Conservation (phyloP, 2,113 vertebrate species). For the Perca fluviatilis region DNA sequence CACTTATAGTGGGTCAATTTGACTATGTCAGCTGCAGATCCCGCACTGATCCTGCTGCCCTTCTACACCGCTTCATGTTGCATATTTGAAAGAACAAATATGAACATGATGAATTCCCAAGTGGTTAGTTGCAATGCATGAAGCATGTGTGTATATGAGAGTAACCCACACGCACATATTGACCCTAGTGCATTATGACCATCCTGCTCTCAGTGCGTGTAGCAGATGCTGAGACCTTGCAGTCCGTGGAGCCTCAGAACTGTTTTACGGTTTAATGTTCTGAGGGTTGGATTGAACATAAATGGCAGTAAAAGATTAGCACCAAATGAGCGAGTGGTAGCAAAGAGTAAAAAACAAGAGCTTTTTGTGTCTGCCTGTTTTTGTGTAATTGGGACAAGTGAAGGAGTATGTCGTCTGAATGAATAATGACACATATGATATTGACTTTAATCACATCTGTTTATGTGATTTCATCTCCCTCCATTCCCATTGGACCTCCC, state of each 20-base stretch:
- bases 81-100: slow-evolving; percentile 50
- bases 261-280: slow-evolving; percentile 7
- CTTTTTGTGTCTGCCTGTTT: slow-evolving; percentile 48
- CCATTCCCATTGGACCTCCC: slow-evolving; percentile 75
- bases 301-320: slow-evolving; percentile 10
- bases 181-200: slow-evolving; percentile 1
- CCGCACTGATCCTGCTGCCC: slow-evolving; percentile 58
- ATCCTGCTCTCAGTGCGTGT: neutral
- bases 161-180: slow-evolving; percentile 22
- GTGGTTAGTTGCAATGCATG: slow-evolving; percentile 13
- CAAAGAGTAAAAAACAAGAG: slow-evolving; percentile 18
- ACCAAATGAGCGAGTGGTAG: slow-evolving; percentile 32
- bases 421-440: slow-evolving; percentile 82
- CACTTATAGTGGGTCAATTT: slow-evolving; percentile 77
- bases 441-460: slow-evolving; percentile 85
- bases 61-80: slow-evolving; percentile 52
- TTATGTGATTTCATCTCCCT: slow-evolving; percentile 81
- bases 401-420: slow-evolving; percentile 66
- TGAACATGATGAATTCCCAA: slow-evolving; percentile 46
- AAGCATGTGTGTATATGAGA: slow-evolving; percentile 1
- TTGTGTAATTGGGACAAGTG: slow-evolving; percentile 48
- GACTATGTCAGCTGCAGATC: slow-evolving; percentile 72
- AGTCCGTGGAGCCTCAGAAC: slow-evolving; percentile 10
- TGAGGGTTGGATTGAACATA: neutral
- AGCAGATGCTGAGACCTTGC: slow-evolving; percentile 22